A percentile compares a stretch with the other conserved stretches of the same genome.
Conservation (phyloP, 2,888 invertebrate species). For the Malthinus flaveolus region DNA sequence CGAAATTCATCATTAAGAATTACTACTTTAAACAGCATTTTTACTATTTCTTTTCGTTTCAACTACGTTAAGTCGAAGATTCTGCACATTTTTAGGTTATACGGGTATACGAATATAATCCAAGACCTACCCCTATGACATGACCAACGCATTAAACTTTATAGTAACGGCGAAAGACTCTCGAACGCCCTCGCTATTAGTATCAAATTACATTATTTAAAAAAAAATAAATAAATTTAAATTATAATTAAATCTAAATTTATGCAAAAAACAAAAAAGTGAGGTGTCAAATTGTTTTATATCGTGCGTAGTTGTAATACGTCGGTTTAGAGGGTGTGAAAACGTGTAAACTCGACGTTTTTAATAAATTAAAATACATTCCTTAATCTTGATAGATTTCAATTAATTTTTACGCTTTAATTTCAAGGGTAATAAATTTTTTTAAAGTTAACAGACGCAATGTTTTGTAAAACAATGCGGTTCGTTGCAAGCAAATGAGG, state of each 20-base stretch:
- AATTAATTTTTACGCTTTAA: conserved; percentile 13
- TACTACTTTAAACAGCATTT: no score
- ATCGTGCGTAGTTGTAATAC: conserved; percentile 26
- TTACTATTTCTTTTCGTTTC: no score
- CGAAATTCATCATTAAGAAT: no score
- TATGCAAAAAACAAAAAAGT: conserved; percentile 3
- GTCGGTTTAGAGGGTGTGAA: conserved; percentile 17
- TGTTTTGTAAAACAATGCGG: neutral
- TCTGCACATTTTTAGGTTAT: no score
- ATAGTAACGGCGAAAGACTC: no score
- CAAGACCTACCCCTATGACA: no score
- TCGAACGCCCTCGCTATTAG: no score
- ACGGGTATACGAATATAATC: no score
- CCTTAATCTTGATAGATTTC: conserved; percentile 14
- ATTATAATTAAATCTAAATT: neutral
- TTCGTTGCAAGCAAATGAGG: neutral
- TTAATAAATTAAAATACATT: conserved; percentile 15
- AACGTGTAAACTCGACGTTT: conserved; percentile 8
- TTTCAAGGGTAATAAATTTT: neutral
- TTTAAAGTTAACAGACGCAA: neutral
- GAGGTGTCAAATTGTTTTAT: conserved; percentile 26
- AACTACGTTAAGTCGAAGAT: no score
- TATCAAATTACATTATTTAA: no score
- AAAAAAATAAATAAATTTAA: no score
- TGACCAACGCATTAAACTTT: no score